Evolutionary conservation across 2,797 vertebrate species (phyloP).

Genomic region (Channa striata): DNA sequence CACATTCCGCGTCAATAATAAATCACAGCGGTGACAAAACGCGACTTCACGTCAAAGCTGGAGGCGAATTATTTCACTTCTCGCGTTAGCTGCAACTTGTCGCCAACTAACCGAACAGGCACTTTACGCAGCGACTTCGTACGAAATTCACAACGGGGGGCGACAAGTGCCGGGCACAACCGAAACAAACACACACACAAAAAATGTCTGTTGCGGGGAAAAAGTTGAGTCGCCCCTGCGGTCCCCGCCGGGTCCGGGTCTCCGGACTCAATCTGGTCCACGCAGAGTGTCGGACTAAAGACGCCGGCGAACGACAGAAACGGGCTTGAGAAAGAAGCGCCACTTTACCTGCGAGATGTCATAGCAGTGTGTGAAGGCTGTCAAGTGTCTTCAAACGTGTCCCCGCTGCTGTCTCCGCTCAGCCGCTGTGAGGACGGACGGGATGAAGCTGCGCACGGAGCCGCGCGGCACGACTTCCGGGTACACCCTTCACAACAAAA

Average conservation of each 20-base stretch:
- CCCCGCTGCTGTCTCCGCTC: conserved; percentile 42
- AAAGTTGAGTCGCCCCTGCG: conserved; percentile 62
- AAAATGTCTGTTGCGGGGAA: not conserved
- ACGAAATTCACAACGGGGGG: not conserved
- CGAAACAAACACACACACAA: not conserved
- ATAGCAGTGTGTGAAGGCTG: conserved; percentile 79
- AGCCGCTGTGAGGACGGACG: conserved; percentile 40
- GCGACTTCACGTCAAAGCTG: not conserved
- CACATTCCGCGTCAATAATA: too few species aligned
- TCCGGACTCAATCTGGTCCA: conserved; percentile 7
- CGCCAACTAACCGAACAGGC: not conserved
- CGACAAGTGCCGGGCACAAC: conserved; percentile 34
- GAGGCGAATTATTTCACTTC: not conserved
- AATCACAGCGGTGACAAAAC: not conserved
- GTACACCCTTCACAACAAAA: conserved; percentile 65
- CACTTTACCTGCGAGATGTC: conserved; percentile 90
- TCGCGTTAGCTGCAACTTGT: too few species aligned
- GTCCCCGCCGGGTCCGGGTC: conserved; percentile 9
- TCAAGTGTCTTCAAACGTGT: conserved; percentile 69
- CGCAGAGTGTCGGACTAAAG: not conserved
- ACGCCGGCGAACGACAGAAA: not conserved
- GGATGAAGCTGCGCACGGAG: conserved; percentile 26
- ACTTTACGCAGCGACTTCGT: not conserved
- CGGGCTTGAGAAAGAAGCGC: not conserved
- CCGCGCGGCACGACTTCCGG: conserved; percentile 43